A percentile compares a stretch with the other conserved stretches of the same genome.
phyloP scores from a whole-genome alignment of 2,888 invertebrate genomes.

The Phymatocera aterrima region DNA sequence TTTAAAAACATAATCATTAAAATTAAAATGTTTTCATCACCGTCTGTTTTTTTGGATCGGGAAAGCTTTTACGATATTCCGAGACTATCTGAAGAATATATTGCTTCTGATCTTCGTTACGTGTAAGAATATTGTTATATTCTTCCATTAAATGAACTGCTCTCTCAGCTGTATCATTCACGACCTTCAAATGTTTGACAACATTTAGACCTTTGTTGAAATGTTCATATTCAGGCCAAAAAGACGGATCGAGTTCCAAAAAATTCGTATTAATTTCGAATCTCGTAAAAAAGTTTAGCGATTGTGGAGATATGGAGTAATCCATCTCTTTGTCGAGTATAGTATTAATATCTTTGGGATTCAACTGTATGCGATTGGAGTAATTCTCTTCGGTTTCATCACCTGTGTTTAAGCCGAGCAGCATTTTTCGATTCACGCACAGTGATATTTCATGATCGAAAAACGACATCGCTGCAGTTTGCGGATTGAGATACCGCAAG shows the following conservation, averaged over 20 bases:
- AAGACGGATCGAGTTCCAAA: slow-evolving; percentile 33
- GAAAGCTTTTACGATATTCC: slow-evolving; percentile 37
- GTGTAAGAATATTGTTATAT: slow-evolving; percentile 43
- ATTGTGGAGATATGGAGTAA: slow-evolving; percentile 27
- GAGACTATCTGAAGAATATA: slow-evolving; percentile 40
- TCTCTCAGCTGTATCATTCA: slow-evolving; percentile 48
- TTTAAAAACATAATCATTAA: too few species aligned
- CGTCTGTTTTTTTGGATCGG: background rate
- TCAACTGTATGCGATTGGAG: background rate
- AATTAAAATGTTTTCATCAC: background rate
- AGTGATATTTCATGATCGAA: slow-evolving; percentile 45
- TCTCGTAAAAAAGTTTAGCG: slow-evolving; percentile 40
- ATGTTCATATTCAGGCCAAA: slow-evolving; percentile 34
- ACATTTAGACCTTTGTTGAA: slow-evolving; percentile 23
- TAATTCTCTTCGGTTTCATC: background rate
- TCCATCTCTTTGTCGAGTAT: slow-evolving; percentile 39
- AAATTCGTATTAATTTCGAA: slow-evolving; percentile 43
- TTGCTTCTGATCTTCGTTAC: slow-evolving; percentile 46
- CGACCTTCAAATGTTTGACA: slow-evolving; percentile 38
- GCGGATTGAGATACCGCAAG: slow-evolving; percentile 49
- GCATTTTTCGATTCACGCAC: slow-evolving; percentile 40
- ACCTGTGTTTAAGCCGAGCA: background rate
- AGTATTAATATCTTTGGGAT: slow-evolving; percentile 15
- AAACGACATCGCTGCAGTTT: slow-evolving; percentile 47
- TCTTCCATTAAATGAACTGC: slow-evolving; percentile 44